A percentile compares a stretch with the other conserved stretches of the same genome.
Evolutionary conservation across 2,113 vertebrate genomes (phyloP).

Genomic region (Empidonax alnorum): DNA sequence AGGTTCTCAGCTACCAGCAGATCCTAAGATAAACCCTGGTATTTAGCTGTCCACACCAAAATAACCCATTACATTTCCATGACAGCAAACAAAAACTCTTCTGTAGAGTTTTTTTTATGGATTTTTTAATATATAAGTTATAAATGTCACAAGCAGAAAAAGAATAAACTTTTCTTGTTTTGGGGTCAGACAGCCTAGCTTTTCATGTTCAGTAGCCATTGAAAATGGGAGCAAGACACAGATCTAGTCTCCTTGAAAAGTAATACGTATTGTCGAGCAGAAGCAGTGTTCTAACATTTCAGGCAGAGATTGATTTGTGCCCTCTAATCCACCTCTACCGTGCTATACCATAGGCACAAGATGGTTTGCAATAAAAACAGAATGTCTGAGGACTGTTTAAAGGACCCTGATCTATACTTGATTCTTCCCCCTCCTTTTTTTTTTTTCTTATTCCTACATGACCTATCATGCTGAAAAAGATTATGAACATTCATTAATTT

Average conservation of each 20-base stretch:
- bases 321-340: neutral
- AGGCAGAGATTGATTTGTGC: conserved; percentile 25
- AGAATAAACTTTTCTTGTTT: neutral
- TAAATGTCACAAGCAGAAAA: neutral
- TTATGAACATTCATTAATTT: neutral
- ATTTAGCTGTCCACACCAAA: neutral
- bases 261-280: neutral
- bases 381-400: neutral
- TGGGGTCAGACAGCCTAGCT: neutral
- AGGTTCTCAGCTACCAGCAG: neutral
- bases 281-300: neutral
- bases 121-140: neutral
- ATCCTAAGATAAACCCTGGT: neutral
- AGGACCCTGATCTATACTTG: neutral
- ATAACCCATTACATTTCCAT: neutral
- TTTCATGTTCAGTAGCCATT: neutral
- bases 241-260: conserved; percentile 6
- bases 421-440: neutral
- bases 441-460: neutral
- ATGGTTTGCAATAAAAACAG: neutral
- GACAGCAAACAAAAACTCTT: neutral
- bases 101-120: neutral
- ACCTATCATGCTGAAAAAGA: neutral
- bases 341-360: neutral
- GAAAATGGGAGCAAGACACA: neutral